Percentiles rank a stretch among this genome's conserved stretches.
These are phyloP conservation scores for Drosophila parabipectinata DNA, from an alignment of 1,140 invertebrate species.

Conservation along the genomic window DNA sequence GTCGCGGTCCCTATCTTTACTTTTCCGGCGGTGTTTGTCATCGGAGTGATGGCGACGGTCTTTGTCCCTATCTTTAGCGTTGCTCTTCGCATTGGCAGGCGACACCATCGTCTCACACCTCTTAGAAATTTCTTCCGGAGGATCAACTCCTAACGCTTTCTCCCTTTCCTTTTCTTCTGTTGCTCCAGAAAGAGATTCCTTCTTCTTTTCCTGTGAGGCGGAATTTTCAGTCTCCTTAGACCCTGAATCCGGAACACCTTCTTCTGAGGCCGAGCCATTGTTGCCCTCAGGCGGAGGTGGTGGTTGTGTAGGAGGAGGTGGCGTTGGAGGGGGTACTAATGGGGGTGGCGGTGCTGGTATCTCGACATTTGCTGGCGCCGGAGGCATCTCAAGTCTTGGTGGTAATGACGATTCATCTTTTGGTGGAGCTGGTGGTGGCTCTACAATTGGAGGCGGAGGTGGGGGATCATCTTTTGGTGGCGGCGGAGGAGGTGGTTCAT, in stretches of 20 bases:
- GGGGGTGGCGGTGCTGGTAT: background rate
- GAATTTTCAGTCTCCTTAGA: background rate
- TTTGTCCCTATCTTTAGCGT: conserved; percentile 52
- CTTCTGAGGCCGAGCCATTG: background rate
- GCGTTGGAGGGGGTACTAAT: background rate
- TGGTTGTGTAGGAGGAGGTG: background rate
- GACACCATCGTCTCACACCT: conserved; percentile 32
- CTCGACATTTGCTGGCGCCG: background rate
- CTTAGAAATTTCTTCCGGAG: conserved; percentile 6
- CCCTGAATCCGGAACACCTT: background rate
- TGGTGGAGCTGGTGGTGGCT: conserved; percentile 24
- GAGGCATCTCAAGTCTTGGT: background rate
- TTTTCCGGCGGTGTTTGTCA: conserved; percentile 50
- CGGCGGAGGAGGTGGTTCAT: conserved; percentile 1
- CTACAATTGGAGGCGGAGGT: conserved; percentile 6
- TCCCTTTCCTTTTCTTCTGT: background rate
- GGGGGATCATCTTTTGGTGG: conserved; percentile 5
- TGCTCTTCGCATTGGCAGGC: conserved; percentile 58
- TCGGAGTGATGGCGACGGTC: conserved; percentile 53
- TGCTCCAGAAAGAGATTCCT: background rate
- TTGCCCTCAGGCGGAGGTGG: conserved; percentile 2
- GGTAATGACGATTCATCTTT: background rate
- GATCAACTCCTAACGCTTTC: background rate
- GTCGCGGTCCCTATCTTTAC: conserved; percentile 47
- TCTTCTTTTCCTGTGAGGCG: background rate